Base-by-base conservation (phyloP, 2,888 invertebrate genomes). In the Odontocolon sp. region DNA sequence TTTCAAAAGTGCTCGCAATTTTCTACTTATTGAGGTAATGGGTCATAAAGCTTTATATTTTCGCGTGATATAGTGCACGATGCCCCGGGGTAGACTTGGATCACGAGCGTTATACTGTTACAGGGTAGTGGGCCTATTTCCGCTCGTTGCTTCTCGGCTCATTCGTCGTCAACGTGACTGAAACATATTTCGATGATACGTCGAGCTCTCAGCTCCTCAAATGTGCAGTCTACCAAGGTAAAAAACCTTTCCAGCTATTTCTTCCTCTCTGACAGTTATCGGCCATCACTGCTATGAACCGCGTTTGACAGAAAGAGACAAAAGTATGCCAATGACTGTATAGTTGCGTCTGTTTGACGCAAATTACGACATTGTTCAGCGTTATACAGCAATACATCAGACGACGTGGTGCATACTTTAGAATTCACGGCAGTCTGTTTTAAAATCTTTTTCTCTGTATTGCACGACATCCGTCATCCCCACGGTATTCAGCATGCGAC, bases 11-110 rank as follows among this genome's bases (percentile, higher is more conserved):
- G 59, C 74, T 79, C 66, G 64, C 74, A 75, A 79, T 79, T 77
- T 79, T 68, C 66, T 69, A 74, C 79, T 77, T 75, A 79, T 79
- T 75, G 64, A 21, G 33, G 33, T 50, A 69, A 64, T 70, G 54
- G 67, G 36, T 74, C 67, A 56, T 71, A 68, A 77, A 77, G 56
- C 52, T 79, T 75, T 68, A 63, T 63, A 79, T 75, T 71, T 69
- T 66, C 16, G 67, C 77, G 75, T 75, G 74, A 66, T 77, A 63
- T 59, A 69, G 56, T 67, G 18, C 42, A 28, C 50, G 72, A 40
- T 40, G 52, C 33, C 11, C 21, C 14, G 50, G 33, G 16, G 50
- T 47, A 42, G 40, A 54, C 45, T 47, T 8, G 4, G 28, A 31
- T 63, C 21, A 31, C 38, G 38, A 67, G 42, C 63, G n/a, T 36